Conservation (phyloP, 2,888 invertebrate species). For the Harmothoe impar region DNA sequence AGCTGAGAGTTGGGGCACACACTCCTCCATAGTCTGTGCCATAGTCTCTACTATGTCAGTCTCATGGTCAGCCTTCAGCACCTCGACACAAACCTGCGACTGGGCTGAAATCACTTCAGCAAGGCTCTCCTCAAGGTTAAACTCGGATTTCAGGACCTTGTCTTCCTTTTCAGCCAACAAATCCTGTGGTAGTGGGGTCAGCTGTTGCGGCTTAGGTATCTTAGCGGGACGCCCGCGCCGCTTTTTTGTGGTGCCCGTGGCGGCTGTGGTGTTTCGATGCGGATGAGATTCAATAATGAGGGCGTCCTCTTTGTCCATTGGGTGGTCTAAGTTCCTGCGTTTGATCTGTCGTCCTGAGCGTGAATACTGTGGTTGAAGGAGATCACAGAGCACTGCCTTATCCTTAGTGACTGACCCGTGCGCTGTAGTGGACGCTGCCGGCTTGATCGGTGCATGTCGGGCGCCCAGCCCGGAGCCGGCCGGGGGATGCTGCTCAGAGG, state of each 20-base stretch:
- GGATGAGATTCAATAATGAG: background rate
- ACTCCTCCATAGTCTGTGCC: no score
- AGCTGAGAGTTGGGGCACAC: background rate
- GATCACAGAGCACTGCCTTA: constrained; percentile 65
- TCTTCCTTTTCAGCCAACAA: no score
- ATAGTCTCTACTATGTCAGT: no score
- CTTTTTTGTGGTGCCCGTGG: background rate
- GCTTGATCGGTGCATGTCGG: background rate
- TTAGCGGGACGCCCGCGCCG: constrained; percentile 16
- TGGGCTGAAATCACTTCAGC: background rate
- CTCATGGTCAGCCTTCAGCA: no score
- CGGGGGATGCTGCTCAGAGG: background rate
- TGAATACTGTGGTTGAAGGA: constrained; percentile 67
- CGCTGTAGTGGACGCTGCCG: background rate
- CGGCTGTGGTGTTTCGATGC: background rate
- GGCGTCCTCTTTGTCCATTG: constrained; percentile 2
- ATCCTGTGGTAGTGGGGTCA: no score
- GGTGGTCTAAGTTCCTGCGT: constrained; percentile 57
- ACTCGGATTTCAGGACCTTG: no score
- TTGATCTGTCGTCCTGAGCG: constrained; percentile 68
- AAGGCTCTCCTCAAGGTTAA: background rate
- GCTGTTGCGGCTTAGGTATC: background rate
- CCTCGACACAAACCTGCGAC: background rate
- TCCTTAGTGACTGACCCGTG: constrained; percentile 38
- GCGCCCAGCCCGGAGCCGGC: background rate